A percentile compares a stretch with the other conserved stretches of the same genome.
These are phyloP conservation scores for Catharus fuscescens DNA, from an alignment of 2,113 vertebrate genomes.

Conservation along the genomic window DNA sequence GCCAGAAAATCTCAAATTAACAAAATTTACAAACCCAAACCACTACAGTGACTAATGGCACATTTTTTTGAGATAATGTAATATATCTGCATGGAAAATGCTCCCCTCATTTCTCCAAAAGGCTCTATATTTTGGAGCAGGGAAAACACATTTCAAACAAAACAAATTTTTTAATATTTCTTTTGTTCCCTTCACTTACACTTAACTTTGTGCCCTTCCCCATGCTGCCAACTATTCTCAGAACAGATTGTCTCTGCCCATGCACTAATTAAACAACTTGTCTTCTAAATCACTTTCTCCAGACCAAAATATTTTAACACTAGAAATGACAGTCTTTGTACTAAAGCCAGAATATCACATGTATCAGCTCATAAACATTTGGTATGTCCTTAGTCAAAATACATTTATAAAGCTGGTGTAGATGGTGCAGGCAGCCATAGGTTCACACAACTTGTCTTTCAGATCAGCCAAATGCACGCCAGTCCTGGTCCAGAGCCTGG, in stretches of 20 bases:
- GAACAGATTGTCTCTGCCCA: background rate
- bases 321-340: background rate
- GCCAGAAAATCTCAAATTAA: too few species aligned
- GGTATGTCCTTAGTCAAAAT: background rate
- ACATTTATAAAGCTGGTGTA: background rate
- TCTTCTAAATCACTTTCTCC: background rate
- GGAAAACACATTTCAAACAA: background rate
- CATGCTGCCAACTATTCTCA: background rate
- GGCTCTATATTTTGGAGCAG: background rate
- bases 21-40: too few species aligned
- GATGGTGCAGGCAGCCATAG: background rate
- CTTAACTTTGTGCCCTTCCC: background rate
- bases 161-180: background rate
- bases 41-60: background rate
- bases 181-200: background rate
- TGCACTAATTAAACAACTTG: slow-evolving; percentile 10
- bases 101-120: background rate
- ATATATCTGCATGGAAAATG: background rate
- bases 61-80: background rate
- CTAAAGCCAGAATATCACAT: background rate
- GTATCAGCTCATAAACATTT: background rate
- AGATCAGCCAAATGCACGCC: background rate
- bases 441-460: background rate
- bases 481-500: background rate
- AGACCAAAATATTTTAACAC: slow-evolving; percentile 16